phyloP scores from a whole-genome alignment of 2,888 invertebrate species.

The Scaptomyza polygonia region DNA sequence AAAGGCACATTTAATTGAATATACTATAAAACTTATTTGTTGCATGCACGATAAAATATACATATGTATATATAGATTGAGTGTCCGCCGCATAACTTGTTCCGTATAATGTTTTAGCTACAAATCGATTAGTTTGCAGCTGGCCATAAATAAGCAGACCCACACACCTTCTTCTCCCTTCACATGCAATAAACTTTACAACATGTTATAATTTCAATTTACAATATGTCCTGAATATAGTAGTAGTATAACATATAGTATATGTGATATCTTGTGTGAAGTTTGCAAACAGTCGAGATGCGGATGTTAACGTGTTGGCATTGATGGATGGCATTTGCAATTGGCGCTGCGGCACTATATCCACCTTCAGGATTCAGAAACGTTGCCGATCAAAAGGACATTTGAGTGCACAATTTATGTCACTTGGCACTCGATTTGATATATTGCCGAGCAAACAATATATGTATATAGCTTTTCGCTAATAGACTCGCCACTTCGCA shows the following conservation, averaged over 20 bases:
- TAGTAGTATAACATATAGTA: conserved; percentile 11
- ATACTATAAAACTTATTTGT: conserved; percentile 57
- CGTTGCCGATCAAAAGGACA: conserved; percentile 44
- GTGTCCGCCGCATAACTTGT: conserved; percentile 59
- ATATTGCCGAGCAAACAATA: conserved; percentile 60
- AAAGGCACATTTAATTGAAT: conserved; percentile 69
- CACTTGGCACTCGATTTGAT: conserved; percentile 58
- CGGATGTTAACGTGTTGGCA: conserved; percentile 65
- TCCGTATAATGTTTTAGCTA: not conserved
- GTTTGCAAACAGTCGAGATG: conserved; percentile 32
- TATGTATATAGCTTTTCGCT: conserved; percentile 67
- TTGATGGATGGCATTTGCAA: conserved; percentile 66
- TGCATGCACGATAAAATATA: conserved; percentile 54
- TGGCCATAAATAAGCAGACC: conserved; percentile 66
- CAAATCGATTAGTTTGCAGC: conserved; percentile 67
- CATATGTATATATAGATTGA: conserved; percentile 28
- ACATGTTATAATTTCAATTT: conserved; percentile 72
- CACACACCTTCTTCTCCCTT: not conserved
- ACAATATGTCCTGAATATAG: conserved; percentile 52
- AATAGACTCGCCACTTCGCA: conserved; percentile 36
- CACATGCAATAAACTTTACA: conserved; percentile 41
- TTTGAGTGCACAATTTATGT: conserved; percentile 73
- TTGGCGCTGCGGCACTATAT: conserved; percentile 24
- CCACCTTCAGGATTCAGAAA: conserved; percentile 8
- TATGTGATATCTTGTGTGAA: conserved; percentile 51